These are phyloP conservation scores for Sander lucioperca DNA, from an alignment of 2,113 vertebrate genomes.

Conservation along the genomic window DNA sequence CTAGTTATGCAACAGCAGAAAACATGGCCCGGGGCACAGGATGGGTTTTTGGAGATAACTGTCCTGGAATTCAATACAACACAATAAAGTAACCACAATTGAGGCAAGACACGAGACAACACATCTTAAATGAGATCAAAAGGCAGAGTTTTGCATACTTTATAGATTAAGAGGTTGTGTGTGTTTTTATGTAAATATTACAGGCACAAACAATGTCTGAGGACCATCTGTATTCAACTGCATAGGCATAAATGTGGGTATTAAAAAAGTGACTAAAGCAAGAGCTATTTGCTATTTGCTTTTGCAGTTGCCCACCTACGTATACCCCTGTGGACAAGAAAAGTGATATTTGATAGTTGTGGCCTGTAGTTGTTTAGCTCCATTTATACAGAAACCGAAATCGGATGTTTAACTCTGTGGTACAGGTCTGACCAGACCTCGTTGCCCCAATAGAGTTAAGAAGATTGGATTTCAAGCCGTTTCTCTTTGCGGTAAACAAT, in stretches of 20 bases:
- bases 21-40: conserved; percentile 69
- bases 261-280: not conserved
- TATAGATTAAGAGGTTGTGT: conserved; percentile 12
- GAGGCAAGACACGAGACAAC: conserved; percentile 44
- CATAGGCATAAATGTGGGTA: not conserved
- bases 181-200: not conserved
- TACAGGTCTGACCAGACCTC: conserved; percentile 20
- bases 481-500: not conserved
- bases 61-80: conserved; percentile 67
- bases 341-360: conserved; percentile 51
- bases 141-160: conserved; percentile 25
- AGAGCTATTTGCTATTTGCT: not conserved
- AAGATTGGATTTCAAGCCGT: not conserved
- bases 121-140: conserved; percentile 34
- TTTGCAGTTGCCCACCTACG: not conserved
- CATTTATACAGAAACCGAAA: conserved; percentile 36
- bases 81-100: conserved; percentile 64
- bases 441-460: not conserved
- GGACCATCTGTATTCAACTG: not conserved
- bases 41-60: conserved; percentile 59
- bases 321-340: conserved; percentile 12
- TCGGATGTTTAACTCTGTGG: conserved; percentile 38
- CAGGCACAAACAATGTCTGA: not conserved
- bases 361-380: conserved; percentile 40
- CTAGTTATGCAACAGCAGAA: conserved; percentile 58